Base-by-base conservation (phyloP, 2,113 vertebrate species). In the Hoplias malabaricus region DNA sequence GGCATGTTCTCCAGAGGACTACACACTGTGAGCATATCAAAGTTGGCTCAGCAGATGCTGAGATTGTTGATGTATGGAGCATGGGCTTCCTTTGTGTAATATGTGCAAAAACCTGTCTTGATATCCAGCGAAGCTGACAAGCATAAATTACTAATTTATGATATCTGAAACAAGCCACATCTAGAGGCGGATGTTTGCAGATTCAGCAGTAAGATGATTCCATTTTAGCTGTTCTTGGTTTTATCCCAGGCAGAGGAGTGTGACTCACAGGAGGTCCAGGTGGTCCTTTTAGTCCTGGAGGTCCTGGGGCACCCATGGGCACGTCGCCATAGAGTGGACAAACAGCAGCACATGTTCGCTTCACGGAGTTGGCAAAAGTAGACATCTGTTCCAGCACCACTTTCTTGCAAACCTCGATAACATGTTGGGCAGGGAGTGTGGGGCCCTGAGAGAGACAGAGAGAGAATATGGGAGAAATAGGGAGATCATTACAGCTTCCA, bases 331-430 rank as follows among this genome's bases (percentile, higher is more conserved):
- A 92, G 14, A 93, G 82, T 0, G 89, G 89, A 75, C 92, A 95
- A 40, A 89, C 91, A 0, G 85, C 92, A 54, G 88, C 89, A 71
- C 88, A 89, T 3, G 93, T 92, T 81, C 90, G 91, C 78, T 86
- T 93, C 72, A 90, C 89, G 31, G 87, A 88, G 83, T 91, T 93
- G 80, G 90, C 92, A 79, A 90, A 94, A 43, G 80, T 76, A 81
- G 90, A 95, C 86, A 90, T 93, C 89, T 93, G 90, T 79, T 94
- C 90, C 82, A 91, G 88, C 23, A 93, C 87, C 43, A 92, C 90
- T 76, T 69, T 90, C 85, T 93, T 87, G 87, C 89, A 93, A 21
- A 90, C 86, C 83, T 94, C 86, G 50, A 92, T 92, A 78, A 92
- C 90, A 9, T 88, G 86, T 71, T 87, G 88, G 76, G 92, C 88